Base-by-base conservation (phyloP, 2,888 invertebrate genomes). In the Drosophila paramelanica region DNA sequence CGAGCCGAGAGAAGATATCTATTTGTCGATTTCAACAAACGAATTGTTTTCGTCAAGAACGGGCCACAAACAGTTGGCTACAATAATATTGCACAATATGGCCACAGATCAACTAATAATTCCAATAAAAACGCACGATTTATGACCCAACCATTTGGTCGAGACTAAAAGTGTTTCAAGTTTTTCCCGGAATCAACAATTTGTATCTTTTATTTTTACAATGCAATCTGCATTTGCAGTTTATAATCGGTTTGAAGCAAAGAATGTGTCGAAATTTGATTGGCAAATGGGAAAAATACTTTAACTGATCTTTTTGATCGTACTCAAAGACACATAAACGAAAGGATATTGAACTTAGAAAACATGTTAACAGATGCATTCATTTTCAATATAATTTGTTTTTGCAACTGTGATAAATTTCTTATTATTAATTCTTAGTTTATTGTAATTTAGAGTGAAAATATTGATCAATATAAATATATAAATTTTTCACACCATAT, bases 101-200 rank as follows among this genome's bases (percentile, higher is more conserved):
- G 90, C 72, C 77, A 57, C 90, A 88, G 83, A 89, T 89, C 81
- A 90, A 79, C 76, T 80, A 74, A 87, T 89, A 89, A 87, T 89
- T 74, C 81, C 61, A 87, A 88, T 83, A 77, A 86, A 87, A 84
- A 78, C 62, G 55, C 56, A 66, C 69, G 69, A 89, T 84, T 80
- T 83, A 81, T 77, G 71, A 59, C 31, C 65, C 47, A 45, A 62
- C 62, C 84, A 80, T 68, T 68, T 77, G 70, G 57, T 17, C 27
- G 33, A 52, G 41, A 39, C 46, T 38, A 45, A 76, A 78, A 74
- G 56, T 69, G 70, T 65, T 80, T 73, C 53, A 60, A 66, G 41
- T 61, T 67, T 64, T 67, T 71, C 47, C 36, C n/a, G 75, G 60
- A 79, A 68, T 74, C 47, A 78, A 74, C n/a, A 78, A 65, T 71